A percentile compares a stretch with the other conserved stretches of the same genome.
phyloP scores from a whole-genome alignment of 2,113 vertebrate genomes.

The Ammodytes marinus region DNA sequence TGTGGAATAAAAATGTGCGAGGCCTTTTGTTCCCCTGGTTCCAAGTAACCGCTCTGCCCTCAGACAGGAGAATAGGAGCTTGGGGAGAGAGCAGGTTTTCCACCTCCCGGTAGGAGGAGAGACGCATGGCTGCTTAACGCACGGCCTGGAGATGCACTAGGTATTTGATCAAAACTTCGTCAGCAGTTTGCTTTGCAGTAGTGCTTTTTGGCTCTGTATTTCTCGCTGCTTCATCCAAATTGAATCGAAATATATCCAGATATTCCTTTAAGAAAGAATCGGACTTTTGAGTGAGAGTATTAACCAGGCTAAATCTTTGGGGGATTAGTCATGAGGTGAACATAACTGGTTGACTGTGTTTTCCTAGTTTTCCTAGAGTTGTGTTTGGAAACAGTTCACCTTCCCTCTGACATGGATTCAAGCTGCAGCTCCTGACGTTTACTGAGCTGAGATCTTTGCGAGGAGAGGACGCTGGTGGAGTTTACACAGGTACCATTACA shows the following conservation, averaged over 20 bases:
- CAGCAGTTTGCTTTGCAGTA: neutral
- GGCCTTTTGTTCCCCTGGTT: constrained; percentile 69
- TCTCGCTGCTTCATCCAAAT: neutral
- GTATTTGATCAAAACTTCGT: constrained; percentile 34
- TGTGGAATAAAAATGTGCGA: constrained; percentile 78
- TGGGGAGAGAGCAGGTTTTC: constrained; percentile 20
- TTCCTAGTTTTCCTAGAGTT: neutral
- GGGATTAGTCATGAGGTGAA: constrained; percentile 34
- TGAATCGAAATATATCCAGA: neutral
- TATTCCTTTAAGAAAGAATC: neutral
- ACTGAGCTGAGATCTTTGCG: constrained; percentile 20
- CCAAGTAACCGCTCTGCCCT: constrained; percentile 42
- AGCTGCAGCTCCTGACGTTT: constrained; percentile 23
- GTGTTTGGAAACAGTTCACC: neutral
- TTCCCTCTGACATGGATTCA: constrained; percentile 37
- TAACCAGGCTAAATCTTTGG: constrained; percentile 35
- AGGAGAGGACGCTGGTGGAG: constrained; percentile 9
- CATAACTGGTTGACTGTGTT: neutral
- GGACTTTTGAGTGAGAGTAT: constrained; percentile 24
- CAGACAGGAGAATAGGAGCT: constrained; percentile 46
- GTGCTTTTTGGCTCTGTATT: neutral
- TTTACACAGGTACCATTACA: constrained; percentile 37
- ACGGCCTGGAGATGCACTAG: constrained; percentile 31
- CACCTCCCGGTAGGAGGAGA: constrained; percentile 13
- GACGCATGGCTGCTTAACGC: constrained; percentile 42